Evolutionary conservation across 2,797 vertebrate genomes (phyloP), one percentile per base, ranked within the genome.

Genomic region (Peromyscus aztecus): DNA sequence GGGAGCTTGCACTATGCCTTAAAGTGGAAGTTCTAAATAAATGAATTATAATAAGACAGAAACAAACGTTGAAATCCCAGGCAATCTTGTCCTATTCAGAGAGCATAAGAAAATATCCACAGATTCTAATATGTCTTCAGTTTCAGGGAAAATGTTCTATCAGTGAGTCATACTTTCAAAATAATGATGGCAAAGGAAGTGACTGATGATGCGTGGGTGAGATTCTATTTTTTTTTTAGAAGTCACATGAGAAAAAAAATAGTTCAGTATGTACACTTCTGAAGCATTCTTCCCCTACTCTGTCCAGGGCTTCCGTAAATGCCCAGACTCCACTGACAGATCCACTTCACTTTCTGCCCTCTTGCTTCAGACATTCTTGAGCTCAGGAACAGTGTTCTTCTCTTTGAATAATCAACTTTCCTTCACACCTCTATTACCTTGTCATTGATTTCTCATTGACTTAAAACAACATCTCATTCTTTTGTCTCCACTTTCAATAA

Each of bases 111-210:
- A 89, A 91, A 86, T 67, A 87, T 9, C 82, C 21, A 29, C 80
- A 96, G 75, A 77, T 69, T 96, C 69, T 96, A 83, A 63, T 93
- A 92, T 80, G 61, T 89, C 89, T 97, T 80, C 55, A 78, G 91
- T 94, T 97, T 97, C 87, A 96, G 96, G 61, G 89, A 94, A 96
- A 97, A 96, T 94, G 94, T 85, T 96, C 29, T 52, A 80, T 98
- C 94, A 98, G 85, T 98, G 98, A 98, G 95, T 98, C 98, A 98
- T 94, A 98, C 94, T 97, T 96, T 98, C 97, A 98, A 97, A 98
- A 98, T 98, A 98, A 95, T 92, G 94, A 97, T 96, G 97, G 65
- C 95, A 98, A 97, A 98, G 98, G 98, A 98, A 98, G 97, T 98
- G 97, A 95, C 98, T 97, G 93, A 95, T 96, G 94, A 73, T 94